Evolutionary conservation across 1,140 invertebrate genomes (phyloP).

Genomic region (Cotesia vestalis): DNA sequence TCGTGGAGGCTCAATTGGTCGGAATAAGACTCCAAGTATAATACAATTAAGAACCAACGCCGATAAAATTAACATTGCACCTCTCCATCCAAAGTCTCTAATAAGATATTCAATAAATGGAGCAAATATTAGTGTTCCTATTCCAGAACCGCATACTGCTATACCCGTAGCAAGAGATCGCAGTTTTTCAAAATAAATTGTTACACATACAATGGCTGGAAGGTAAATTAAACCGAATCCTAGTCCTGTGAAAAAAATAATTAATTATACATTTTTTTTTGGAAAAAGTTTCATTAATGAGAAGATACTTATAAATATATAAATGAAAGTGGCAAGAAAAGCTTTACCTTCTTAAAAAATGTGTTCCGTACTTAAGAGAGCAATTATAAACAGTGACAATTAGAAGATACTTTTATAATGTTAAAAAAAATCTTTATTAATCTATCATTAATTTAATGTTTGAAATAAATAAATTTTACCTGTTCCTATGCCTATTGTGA

Average conservation of each 20-base stretch:
- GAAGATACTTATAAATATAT: too few relatives aligned
- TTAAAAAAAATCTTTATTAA: neutral
- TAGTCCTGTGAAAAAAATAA: constrained; percentile 71
- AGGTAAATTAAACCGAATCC: constrained; percentile 95
- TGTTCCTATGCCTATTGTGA: constrained; percentile 88
- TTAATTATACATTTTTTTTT: neutral
- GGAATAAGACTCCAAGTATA: constrained; percentile 84
- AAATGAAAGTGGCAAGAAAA: too few relatives aligned
- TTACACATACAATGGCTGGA: constrained; percentile 93
- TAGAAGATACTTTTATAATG: neutral
- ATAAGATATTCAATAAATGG: constrained; percentile 78
- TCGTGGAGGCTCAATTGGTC: constrained; percentile 69
- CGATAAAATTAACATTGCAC: constrained; percentile 81
- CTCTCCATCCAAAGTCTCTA: constrained; percentile 73
- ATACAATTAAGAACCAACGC: constrained; percentile 84
- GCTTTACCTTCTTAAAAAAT: too few relatives aligned
- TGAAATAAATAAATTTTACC: constrained; percentile 64
- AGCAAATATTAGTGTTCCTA: constrained; percentile 86
- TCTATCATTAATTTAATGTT: neutral
- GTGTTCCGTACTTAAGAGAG: too few relatives aligned
- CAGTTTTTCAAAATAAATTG: constrained; percentile 91
- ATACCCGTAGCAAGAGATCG: constrained; percentile 92
- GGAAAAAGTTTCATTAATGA: too few relatives aligned
- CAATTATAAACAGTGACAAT: neutral
- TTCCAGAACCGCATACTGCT: constrained; percentile 91